Conservation (phyloP, 2,888 invertebrate genomes). For the Thymelicus sylvestris region DNA sequence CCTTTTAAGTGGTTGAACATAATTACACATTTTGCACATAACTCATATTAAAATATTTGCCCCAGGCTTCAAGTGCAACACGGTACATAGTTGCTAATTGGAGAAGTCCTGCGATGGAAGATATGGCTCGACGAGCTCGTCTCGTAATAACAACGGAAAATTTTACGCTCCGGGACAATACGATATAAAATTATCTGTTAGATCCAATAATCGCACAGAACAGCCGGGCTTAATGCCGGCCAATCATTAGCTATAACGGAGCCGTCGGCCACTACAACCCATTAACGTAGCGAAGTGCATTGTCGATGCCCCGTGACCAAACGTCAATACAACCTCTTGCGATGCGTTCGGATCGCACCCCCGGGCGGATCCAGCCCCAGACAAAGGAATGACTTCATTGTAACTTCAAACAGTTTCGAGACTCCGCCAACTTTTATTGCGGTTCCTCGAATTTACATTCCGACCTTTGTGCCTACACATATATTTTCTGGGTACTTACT, state of each 20-base stretch:
- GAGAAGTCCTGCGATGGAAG: constrained; percentile 19
- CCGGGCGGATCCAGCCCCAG: constrained; percentile 61
- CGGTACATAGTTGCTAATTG: constrained; percentile 32
- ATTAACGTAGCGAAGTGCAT: constrained; percentile 56
- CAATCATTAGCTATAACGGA: constrained; percentile 85
- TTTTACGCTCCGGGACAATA: constrained; percentile 84
- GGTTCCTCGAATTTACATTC: constrained; percentile 57
- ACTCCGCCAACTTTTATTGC: constrained; percentile 61
- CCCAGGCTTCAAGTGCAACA: neutral
- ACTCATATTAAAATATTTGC: neutral
- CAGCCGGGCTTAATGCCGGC: constrained; percentile 82
- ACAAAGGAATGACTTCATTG: constrained; percentile 82
- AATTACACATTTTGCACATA: neutral
- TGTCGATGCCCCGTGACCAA: constrained; percentile 79
- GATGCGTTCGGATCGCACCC: constrained; percentile 64
- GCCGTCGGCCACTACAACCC: constrained; percentile 72
- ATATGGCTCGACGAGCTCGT: constrained; percentile 19
- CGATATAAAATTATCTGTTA: constrained; percentile 85
- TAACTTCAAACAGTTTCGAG: constrained; percentile 58
- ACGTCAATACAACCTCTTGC: constrained; percentile 77
- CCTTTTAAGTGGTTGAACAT: neutral
- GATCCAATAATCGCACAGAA: constrained; percentile 84
- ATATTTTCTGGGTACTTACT: constrained; percentile 30
- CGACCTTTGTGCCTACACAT: constrained; percentile 48
- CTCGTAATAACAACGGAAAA: constrained; percentile 82